phyloP scores from a whole-genome alignment of 1,140 invertebrate genomes.

The Philaenus spumarius region DNA sequence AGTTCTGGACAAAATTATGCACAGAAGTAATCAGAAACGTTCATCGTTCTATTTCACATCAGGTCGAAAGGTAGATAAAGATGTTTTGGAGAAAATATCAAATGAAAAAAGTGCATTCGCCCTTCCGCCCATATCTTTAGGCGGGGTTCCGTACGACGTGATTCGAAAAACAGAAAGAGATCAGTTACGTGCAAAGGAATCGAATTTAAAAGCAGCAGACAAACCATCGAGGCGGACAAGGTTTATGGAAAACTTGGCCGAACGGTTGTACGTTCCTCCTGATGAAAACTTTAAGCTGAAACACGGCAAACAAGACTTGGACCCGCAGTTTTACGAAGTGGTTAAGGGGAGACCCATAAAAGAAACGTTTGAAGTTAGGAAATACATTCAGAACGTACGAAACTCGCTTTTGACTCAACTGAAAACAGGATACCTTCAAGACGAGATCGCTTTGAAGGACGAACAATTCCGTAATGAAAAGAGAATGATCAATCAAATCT shows the following conservation, averaged over 20 bases:
- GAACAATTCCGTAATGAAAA: slow-evolving; percentile 5
- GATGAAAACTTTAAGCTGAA: background rate
- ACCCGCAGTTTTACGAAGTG: background rate
- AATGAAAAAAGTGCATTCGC: background rate
- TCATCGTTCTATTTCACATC: background rate
- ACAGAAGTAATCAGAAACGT: background rate
- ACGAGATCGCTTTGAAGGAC: slow-evolving; percentile 8
- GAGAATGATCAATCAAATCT: slow-evolving; percentile 1
- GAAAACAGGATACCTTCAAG: slow-evolving; percentile 4
- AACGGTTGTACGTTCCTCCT: slow-evolving; percentile 4
- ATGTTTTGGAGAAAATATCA: background rate
- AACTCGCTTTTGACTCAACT: background rate
- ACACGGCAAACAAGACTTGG: background rate
- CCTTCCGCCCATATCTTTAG: background rate
- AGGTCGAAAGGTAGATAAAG: background rate
- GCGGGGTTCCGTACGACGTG: background rate
- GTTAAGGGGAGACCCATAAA: slow-evolving; percentile 8
- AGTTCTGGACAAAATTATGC: background rate
- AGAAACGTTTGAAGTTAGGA: background rate
- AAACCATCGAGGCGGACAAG: background rate
- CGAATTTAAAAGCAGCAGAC: background rate
- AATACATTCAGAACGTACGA: slow-evolving; percentile 3
- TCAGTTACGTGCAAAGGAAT: background rate
- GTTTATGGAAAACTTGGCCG: background rate
- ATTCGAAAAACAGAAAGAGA: background rate